A percentile compares a stretch with the other conserved stretches of the same genome.
phyloP scores from a whole-genome alignment of 1,140 invertebrate genomes.

The Cydia fagiglandana region DNA sequence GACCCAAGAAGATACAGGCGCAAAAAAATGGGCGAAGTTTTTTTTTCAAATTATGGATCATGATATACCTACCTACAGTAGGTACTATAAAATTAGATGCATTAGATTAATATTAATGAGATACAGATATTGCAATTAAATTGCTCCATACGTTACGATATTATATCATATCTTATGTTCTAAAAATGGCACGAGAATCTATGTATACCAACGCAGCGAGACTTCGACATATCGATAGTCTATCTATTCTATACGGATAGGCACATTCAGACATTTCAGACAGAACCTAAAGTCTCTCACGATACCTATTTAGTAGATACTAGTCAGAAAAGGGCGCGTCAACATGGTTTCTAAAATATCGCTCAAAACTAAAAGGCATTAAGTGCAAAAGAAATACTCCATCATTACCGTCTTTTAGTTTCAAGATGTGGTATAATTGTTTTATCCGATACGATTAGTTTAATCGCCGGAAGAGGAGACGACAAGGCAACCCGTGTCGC shows the following conservation, averaged over 20 bases:
- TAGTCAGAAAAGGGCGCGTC: background rate
- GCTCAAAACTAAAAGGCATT: background rate
- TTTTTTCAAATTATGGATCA: too few relatives aligned
- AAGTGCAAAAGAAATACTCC: background rate
- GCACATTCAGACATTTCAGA: background rate
- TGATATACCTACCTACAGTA: too few relatives aligned
- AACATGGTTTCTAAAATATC: background rate
- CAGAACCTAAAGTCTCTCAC: background rate
- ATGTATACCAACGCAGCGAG: background rate
- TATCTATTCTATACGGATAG: background rate
- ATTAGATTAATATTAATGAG: too few relatives aligned
- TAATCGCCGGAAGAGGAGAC: conserved; percentile 29
- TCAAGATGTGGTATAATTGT: background rate
- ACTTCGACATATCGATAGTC: background rate
- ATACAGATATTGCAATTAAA: too few relatives aligned
- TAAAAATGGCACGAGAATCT: too few relatives aligned
- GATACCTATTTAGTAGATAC: background rate
- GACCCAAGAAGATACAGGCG: too few relatives aligned
- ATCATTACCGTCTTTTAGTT: background rate
- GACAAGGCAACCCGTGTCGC: background rate
- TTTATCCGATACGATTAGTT: conserved; percentile 24
- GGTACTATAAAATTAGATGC: too few relatives aligned
- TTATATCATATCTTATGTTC: too few relatives aligned
- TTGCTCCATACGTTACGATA: too few relatives aligned
- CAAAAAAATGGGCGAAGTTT: too few relatives aligned